Conservation (phyloP, 2,797 vertebrate genomes). For the Saguinus oedipus region DNA sequence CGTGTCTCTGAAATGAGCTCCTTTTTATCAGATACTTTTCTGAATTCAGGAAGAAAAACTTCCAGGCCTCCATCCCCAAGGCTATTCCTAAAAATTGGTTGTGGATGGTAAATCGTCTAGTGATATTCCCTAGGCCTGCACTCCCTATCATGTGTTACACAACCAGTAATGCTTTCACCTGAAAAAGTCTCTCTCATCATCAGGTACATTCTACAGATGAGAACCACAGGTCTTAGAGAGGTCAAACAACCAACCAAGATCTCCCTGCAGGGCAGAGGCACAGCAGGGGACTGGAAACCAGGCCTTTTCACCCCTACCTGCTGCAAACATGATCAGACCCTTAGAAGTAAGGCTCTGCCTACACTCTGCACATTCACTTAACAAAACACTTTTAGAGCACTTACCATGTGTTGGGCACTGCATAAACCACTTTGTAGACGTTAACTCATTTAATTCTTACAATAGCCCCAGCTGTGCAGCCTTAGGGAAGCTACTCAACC, state of each 20-base stretch:
- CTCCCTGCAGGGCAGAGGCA: not conserved
- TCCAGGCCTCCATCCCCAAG: not conserved
- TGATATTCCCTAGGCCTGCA: not conserved
- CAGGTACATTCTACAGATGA: not conserved
- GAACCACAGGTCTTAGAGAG: not conserved
- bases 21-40: not conserved
- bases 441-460: not conserved
- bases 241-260: not conserved
- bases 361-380: not conserved
- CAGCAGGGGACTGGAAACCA: not conserved
- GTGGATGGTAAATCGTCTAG: not conserved
- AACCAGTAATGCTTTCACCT: not conserved
- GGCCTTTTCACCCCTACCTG: not conserved
- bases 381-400: not conserved
- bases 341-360: not conserved
- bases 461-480: not conserved
- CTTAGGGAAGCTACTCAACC: not conserved
- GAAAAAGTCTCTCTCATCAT: not conserved
- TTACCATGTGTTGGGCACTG: not conserved
- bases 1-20: not conserved
- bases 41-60: not conserved
- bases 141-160: not conserved
- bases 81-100: not conserved
- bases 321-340: rapidly evolving
- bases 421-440: not conserved